Evolutionary conservation across 2,113 vertebrate species (phyloP).

Genomic region (Drymodes brunneopygia): DNA sequence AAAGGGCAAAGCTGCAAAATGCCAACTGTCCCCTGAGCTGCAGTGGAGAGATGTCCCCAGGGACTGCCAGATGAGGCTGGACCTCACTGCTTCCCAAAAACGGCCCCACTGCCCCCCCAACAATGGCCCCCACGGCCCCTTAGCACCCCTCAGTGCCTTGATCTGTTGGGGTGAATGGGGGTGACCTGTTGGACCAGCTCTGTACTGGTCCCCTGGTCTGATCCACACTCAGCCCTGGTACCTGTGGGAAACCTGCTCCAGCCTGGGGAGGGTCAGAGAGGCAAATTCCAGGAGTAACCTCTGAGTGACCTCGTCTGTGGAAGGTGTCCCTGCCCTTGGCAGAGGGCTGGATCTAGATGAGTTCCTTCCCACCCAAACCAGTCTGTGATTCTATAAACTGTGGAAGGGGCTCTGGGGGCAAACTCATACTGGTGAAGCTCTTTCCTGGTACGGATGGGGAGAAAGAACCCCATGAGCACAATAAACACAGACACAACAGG

Average conservation of each 20-base stretch:
- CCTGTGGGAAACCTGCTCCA: not conserved
- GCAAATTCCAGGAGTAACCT: not conserved
- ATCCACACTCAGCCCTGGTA: not conserved
- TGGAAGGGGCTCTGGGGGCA: no score
- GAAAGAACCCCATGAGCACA: not conserved
- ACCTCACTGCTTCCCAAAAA: no score
- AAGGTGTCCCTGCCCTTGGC: not conserved
- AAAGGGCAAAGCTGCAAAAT: not conserved
- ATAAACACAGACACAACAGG: rapidly evolving
- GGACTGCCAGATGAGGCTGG: no score
- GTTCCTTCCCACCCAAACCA: not conserved
- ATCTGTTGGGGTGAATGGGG: not conserved
- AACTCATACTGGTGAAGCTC: rapidly evolving
- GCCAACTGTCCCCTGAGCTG: not conserved
- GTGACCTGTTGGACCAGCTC: not conserved
- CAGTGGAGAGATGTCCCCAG: rapidly evolving
- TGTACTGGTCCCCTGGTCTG: not conserved
- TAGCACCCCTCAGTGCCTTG: not conserved
- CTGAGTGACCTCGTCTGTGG: not conserved
- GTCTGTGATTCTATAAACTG: not conserved
- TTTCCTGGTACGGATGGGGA: not conserved
- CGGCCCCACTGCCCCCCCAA: no score
- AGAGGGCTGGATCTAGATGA: not conserved
- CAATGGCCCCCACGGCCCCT: no score
- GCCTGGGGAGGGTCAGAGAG: not conserved